A percentile compares a stretch with the other conserved stretches of the same genome.
These are phyloP conservation scores for Pangasius krempfi DNA, from an alignment of 2,797 vertebrate species.

Conservation along the genomic window DNA sequence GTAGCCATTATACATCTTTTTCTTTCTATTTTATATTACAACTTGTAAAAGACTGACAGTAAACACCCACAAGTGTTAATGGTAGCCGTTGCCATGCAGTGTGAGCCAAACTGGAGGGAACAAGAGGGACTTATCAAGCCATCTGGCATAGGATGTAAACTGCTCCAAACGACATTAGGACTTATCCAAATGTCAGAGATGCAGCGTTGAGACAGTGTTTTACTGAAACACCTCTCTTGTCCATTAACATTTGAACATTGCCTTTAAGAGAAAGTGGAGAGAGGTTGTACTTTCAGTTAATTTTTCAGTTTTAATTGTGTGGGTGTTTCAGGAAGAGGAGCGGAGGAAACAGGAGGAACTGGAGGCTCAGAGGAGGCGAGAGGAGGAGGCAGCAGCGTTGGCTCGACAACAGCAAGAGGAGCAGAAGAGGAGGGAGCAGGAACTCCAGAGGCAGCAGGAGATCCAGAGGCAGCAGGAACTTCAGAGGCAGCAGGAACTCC, in stretches of 20 bases:
- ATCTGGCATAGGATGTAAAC: neutral
- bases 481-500: slow-evolving; percentile 86
- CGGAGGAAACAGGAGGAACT: slow-evolving; percentile 88
- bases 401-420: slow-evolving; percentile 90
- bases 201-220: neutral
- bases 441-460: slow-evolving; percentile 90
- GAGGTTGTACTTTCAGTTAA: neutral
- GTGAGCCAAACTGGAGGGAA: neutral
- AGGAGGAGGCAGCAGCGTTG: slow-evolving; percentile 85
- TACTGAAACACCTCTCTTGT: neutral
- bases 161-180: neutral
- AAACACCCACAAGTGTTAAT: neutral
- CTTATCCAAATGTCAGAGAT: neutral
- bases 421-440: slow-evolving; percentile 82
- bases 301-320: neutral
- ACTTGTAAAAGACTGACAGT: neutral
- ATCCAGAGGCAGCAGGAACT: slow-evolving; percentile 90
- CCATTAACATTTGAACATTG: neutral
- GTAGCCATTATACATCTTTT: neutral
- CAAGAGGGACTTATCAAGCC: neutral
- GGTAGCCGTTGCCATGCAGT: neutral
- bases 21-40: neutral
- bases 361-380: slow-evolving; percentile 81
- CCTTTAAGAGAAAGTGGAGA: neutral
- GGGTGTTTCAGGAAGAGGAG: slow-evolving; percentile 76